Evolutionary conservation across 2,888 invertebrate species (phyloP).

Genomic region (Cantharis rustica): DNA sequence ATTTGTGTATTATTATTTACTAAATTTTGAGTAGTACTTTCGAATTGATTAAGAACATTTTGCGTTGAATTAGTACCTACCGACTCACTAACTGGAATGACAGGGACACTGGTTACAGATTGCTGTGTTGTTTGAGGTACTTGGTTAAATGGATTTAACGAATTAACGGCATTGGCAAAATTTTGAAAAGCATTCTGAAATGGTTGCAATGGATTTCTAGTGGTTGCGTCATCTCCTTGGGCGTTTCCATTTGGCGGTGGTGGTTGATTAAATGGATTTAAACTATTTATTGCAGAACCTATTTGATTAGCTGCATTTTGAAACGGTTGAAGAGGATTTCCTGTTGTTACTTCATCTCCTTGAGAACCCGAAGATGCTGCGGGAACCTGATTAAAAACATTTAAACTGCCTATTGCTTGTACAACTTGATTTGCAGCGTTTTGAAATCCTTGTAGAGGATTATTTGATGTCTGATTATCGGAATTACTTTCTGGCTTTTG

Average conservation of each 20-base stretch:
- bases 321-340: slow-evolving; percentile 20
- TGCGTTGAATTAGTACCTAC: neutral
- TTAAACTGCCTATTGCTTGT: slow-evolving; percentile 24
- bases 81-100: neutral
- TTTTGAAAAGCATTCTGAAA: slow-evolving; percentile 26
- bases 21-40: neutral
- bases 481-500: slow-evolving; percentile 3
- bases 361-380: slow-evolving; percentile 26
- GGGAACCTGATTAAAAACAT: slow-evolving; percentile 33
- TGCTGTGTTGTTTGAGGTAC: neutral
- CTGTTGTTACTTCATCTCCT: slow-evolving; percentile 28
- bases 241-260: slow-evolving; percentile 3
- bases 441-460: slow-evolving; percentile 25
- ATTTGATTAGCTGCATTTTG: slow-evolving; percentile 18
- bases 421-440: slow-evolving; percentile 23
- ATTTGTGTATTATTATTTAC: too few relatives aligned
- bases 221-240: slow-evolving; percentile 5
- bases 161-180: slow-evolving; percentile 24
- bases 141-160: slow-evolving; percentile 30
- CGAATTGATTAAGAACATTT: neutral
- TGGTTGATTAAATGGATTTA: slow-evolving; percentile 32
- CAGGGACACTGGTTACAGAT: neutral
- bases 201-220: slow-evolving; percentile 20
- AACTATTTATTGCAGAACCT: neutral
- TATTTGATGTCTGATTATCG: slow-evolving; percentile 27